Conservation (phyloP, 2,888 invertebrate genomes). For the Ennomos erosarius region DNA sequence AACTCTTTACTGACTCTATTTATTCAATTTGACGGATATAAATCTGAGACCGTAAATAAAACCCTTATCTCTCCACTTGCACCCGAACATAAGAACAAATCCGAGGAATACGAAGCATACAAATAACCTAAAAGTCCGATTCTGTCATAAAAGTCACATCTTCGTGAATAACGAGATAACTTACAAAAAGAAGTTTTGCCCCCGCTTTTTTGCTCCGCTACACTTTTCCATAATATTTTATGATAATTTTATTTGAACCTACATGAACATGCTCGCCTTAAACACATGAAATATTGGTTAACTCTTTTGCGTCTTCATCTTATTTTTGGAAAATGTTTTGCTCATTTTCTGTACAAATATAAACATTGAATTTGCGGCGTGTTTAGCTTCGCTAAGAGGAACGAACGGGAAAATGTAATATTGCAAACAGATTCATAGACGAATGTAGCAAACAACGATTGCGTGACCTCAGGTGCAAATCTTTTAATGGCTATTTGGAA, state of each 20-base stretch:
- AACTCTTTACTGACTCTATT: too few species aligned
- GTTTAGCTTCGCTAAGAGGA: constrained; percentile 8
- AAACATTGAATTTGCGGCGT: constrained; percentile 30
- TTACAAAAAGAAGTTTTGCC: constrained; percentile 69
- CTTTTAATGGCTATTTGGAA: background rate
- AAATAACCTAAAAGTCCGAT: constrained; percentile 73
- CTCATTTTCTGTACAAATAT: constrained; percentile 31
- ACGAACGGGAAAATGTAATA: constrained; percentile 13
- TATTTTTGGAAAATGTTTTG: constrained; percentile 27
- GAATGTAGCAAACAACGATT: constrained; percentile 12
- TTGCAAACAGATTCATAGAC: constrained; percentile 11
- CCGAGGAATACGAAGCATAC: constrained; percentile 64
- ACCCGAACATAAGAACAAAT: constrained; percentile 57
- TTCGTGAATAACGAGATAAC: constrained; percentile 77
- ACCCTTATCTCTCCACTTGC: constrained; percentile 49
- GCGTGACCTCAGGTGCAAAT: background rate
- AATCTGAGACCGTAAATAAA: constrained; percentile 47
- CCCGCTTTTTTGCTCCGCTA: constrained; percentile 66
- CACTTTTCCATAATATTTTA: constrained; percentile 72
- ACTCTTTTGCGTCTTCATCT: constrained; percentile 41
- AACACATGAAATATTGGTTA: constrained; percentile 45
- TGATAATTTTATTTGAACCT: constrained; percentile 72
- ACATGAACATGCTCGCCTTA: constrained; percentile 54
- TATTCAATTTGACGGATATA: constrained; percentile 49
- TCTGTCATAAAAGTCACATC: constrained; percentile 79